Percentiles rank a stretch among this genome's conserved stretches.
Evolutionary conservation across 2,113 vertebrate species (phyloP).

Genomic region (Proteles cristata): DNA sequence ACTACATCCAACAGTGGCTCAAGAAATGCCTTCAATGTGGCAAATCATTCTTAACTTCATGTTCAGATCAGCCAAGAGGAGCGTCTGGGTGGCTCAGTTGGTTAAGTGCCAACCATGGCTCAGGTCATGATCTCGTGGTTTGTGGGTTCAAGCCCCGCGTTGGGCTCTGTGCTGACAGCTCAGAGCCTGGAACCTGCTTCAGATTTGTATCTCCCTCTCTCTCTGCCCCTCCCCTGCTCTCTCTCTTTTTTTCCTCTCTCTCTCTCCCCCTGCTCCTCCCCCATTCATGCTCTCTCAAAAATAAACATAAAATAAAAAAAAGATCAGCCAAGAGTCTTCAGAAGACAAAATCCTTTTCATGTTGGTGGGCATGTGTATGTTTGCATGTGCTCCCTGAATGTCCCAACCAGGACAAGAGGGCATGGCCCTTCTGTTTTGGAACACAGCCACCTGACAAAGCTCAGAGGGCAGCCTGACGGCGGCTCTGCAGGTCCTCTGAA

Average conservation of each 20-base stretch:
- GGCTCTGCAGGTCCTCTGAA: background rate
- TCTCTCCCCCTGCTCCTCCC: too few relatives aligned
- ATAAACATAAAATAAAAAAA: too few relatives aligned
- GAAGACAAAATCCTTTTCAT: background rate
- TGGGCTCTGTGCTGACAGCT: too few relatives aligned
- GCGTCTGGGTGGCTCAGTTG: too few relatives aligned
- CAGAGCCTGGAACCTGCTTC: too few relatives aligned
- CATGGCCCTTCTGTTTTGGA: background rate
- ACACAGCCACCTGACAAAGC: background rate
- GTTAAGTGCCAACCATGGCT: too few relatives aligned
- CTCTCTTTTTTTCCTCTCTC: too few relatives aligned
- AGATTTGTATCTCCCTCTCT: too few relatives aligned
- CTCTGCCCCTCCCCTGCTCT: too few relatives aligned
- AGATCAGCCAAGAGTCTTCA: background rate
- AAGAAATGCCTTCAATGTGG: background rate
- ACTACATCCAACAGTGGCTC: background rate
- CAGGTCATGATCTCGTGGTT: too few relatives aligned
- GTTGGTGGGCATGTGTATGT: background rate
- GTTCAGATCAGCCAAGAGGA: background rate
- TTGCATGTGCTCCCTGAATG: background rate
- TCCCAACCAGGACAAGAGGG: background rate
- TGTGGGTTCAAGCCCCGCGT: too few relatives aligned
- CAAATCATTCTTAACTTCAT: background rate
- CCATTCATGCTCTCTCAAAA: too few relatives aligned
- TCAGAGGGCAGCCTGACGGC: fast-evolving